Conservation (phyloP, 2,113 vertebrate species). For the Charadrius vociferus region DNA sequence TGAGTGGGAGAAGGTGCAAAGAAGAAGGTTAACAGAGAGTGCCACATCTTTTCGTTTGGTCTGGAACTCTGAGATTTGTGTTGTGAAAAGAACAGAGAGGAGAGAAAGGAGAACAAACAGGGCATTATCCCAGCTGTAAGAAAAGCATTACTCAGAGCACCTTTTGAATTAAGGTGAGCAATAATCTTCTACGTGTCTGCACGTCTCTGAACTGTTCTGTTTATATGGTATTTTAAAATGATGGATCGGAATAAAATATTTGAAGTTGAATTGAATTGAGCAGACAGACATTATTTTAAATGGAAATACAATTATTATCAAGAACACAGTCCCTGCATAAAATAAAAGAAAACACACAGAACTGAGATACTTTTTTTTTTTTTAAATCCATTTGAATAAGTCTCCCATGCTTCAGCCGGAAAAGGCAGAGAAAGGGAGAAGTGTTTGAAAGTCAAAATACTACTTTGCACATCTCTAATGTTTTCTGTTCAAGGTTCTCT, state of each 20-base stretch:
- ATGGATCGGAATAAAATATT: not conserved
- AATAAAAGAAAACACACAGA: not conserved
- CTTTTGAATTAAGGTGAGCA: not conserved
- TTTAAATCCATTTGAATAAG: not conserved
- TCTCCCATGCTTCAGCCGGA: not conserved
- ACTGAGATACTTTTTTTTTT: not conserved
- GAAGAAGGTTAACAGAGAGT: not conserved
- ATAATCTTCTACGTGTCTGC: not conserved
- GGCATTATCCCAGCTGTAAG: not conserved
- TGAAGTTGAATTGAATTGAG: not conserved
- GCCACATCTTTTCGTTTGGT: fast-evolving
- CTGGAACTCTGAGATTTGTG: not conserved
- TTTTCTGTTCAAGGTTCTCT: conserved; percentile 12
- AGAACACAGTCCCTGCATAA: not conserved
- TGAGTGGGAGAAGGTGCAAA: not conserved
- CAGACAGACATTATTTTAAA: not conserved
- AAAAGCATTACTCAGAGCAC: not conserved
- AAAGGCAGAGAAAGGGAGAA: not conserved
- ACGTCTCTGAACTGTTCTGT: not conserved
- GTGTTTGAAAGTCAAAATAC: conserved; percentile 29
- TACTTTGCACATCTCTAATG: conserved; percentile 22
- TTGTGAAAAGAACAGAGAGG: not conserved
- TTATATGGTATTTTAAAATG: not conserved
- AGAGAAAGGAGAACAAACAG: not conserved
- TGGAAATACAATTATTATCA: not conserved